Evolutionary conservation across 2,888 invertebrate genomes (phyloP).

Genomic region (Drosophila pegasa): DNA sequence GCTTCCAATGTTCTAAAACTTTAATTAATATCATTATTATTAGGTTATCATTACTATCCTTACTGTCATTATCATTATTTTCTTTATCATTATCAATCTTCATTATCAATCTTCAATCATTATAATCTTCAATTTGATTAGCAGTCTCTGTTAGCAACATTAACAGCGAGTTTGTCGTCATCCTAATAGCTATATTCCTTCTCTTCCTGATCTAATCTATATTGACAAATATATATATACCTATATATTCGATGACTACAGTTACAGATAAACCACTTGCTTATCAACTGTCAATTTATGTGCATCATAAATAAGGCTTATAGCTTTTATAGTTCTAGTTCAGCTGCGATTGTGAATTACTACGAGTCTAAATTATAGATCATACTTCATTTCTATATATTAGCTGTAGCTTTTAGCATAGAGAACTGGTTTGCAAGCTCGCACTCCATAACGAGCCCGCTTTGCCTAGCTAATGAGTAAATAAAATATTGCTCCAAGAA

Average conservation of each 20-base stretch:
- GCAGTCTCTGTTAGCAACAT: no score
- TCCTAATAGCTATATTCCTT: not conserved
- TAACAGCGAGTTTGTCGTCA: not conserved
- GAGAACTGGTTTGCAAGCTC: not conserved
- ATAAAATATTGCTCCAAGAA: slow-evolving; percentile 18
- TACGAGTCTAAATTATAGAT: not conserved
- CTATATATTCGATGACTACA: not conserved
- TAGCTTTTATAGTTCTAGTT: not conserved
- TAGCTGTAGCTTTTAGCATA: no score
- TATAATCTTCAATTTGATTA: not conserved
- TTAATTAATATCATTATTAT: no score
- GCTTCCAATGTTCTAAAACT: no score
- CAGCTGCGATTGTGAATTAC: not conserved
- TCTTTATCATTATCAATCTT: not conserved
- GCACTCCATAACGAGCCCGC: not conserved
- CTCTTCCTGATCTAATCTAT: not conserved
- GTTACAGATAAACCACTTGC: not conserved
- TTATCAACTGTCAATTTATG: not conserved
- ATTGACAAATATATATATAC: not conserved
- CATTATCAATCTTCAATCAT: not conserved
- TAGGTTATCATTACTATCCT: no score
- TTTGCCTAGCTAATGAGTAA: slow-evolving; percentile 7
- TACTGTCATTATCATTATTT: not conserved
- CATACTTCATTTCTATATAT: not conserved
- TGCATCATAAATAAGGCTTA: not conserved